Conservation (phyloP, 2,797 vertebrate genomes). For the Megaceryle alcyon region DNA sequence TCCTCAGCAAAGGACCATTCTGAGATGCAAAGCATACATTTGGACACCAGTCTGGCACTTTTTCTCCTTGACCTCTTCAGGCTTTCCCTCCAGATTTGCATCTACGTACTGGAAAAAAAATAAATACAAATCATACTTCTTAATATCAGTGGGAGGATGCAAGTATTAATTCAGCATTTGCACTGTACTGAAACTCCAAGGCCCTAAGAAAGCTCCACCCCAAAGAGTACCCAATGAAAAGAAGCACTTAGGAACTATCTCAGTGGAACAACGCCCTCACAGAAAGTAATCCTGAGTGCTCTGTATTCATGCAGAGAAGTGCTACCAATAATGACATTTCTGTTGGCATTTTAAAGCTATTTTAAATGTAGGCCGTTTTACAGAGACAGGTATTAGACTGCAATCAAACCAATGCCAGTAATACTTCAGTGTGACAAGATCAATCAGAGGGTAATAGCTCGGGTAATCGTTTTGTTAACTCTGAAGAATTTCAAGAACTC, state of each 20-base stretch:
- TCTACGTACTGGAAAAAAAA: not conserved
- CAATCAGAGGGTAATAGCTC: not conserved
- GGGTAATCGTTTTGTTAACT: not conserved
- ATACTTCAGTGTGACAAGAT: not conserved
- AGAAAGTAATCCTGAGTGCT: not conserved
- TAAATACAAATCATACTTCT: not conserved
- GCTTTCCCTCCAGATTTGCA: not conserved
- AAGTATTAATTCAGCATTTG: not conserved
- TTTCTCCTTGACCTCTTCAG: not conserved
- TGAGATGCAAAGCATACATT: not conserved
- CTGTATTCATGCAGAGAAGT: not conserved
- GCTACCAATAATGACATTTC: not conserved
- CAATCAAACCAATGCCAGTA: not conserved
- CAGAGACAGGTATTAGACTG: not conserved
- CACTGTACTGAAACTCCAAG: not conserved
- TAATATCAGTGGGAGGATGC: not conserved
- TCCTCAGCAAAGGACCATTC: not conserved
- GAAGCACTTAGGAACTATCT: not conserved
- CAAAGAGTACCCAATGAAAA: not conserved
- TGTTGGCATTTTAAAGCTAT: not conserved
- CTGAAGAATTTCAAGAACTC: not conserved
- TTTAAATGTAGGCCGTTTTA: not conserved
- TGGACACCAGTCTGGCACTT: not conserved
- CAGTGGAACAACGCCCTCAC: not conserved
- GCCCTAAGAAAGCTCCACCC: not conserved